Conservation (phyloP, 2,888 invertebrate species). For the Drosophila gaucha region DNA sequence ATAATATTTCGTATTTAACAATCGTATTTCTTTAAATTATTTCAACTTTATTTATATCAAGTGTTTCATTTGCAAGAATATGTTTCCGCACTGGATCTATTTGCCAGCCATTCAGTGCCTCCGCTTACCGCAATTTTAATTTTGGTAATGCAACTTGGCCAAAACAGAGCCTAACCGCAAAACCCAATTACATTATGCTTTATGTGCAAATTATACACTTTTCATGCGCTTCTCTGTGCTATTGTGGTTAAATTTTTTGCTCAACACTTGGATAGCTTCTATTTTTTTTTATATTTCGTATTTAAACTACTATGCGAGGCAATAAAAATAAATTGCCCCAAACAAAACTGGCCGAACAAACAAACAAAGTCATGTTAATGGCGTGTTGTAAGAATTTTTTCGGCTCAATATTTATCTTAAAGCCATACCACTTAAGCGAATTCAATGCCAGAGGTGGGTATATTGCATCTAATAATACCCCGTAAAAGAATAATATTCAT, state of each 20-base stretch:
- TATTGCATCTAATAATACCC: constrained; percentile 1
- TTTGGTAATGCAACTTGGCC: constrained; percentile 37
- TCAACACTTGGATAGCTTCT: constrained; percentile 5
- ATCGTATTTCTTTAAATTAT: neutral
- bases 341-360: constrained; percentile 42
- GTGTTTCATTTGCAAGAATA: neutral
- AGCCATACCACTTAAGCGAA: constrained; percentile 16
- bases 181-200: constrained; percentile 49
- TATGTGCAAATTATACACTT: constrained; percentile 62
- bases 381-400: constrained; percentile 40
- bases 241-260: constrained; percentile 20
- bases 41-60: neutral
- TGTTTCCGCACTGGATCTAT: neutral
- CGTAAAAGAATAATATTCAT: neutral
- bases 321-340: constrained; percentile 51
- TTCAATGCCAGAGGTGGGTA: constrained; percentile 50
- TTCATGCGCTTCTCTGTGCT: constrained; percentile 5
- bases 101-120: constrained; percentile 1
- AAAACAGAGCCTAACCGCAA: constrained; percentile 28
- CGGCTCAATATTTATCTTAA: constrained; percentile 30
- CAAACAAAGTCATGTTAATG: constrained; percentile 46
- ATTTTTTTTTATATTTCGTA: neutral
- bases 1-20: neutral
- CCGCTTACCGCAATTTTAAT: constrained; percentile 41
- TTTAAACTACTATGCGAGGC: constrained; percentile 22